Evolutionary conservation across 35 echinoderm and acorn worm genomes (phyloP).

Genomic region (Stichopus chloronotus): DNA sequence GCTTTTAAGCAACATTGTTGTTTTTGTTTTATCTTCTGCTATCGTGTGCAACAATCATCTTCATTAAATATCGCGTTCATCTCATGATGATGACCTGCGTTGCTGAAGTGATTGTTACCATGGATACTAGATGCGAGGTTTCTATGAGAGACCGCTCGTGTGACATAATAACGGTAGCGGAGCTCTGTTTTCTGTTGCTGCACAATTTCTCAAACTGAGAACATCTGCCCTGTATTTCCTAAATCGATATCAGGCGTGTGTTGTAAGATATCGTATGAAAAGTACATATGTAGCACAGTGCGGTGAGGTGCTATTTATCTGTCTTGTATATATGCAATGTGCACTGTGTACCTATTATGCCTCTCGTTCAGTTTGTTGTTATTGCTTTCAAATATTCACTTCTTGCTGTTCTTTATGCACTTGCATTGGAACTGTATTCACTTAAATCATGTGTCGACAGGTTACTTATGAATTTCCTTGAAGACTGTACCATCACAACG

Average conservation of each 20-base stretch:
- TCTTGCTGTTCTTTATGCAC: too few relatives aligned
- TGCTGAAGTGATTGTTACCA: neutral
- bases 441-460: too few relatives aligned
- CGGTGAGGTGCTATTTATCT: neutral
- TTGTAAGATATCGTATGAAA: neutral
- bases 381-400: too few relatives aligned
- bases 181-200: neutral
- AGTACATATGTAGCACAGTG: neutral
- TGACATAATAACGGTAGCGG: neutral
- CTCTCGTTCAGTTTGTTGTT: too few relatives aligned
- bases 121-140: conserved; percentile 26
- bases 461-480: too few relatives aligned
- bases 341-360: too few relatives aligned
- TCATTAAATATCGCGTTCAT: conserved; percentile 23
- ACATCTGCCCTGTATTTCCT: neutral
- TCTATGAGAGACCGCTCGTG: neutral
- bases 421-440: too few relatives aligned
- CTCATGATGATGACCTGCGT: conserved; percentile 22
- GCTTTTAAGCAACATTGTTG: too few relatives aligned
- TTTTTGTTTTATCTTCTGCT: too few relatives aligned
- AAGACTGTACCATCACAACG: too few relatives aligned
- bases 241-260: neutral
- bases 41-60: neutral
- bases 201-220: neutral
- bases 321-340: too few relatives aligned